Conservation (phyloP, 2,113 vertebrate species). For the Anoura caudifer region DNA sequence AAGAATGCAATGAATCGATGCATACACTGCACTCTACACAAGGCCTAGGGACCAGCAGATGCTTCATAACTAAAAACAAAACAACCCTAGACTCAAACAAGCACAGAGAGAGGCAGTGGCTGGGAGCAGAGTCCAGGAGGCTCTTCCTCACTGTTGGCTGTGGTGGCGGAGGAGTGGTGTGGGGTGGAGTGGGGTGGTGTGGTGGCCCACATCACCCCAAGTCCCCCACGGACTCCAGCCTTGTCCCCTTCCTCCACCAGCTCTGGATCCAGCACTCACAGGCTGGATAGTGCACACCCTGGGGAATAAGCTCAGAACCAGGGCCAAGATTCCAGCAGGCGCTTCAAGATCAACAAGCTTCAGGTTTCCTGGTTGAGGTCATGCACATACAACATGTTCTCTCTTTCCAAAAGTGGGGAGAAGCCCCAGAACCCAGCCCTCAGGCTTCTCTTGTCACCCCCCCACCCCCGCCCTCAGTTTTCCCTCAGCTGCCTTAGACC, state of each 20-base stretch:
- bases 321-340: slow-evolving; percentile 28
- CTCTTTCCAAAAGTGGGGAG: background rate
- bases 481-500: background rate
- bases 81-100: background rate
- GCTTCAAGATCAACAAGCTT: slow-evolving; percentile 53
- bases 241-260: background rate
- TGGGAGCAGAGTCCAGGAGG: background rate
- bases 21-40: accelerated
- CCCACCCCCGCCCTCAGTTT: background rate
- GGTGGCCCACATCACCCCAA: background rate
- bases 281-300: background rate
- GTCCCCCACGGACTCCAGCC: background rate
- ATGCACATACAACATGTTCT: slow-evolving; percentile 18
- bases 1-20: background rate
- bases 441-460: background rate
- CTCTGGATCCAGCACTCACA: background rate
- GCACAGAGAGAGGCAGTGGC: background rate
- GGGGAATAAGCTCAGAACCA: background rate
- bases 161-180: background rate
- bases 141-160: accelerated
- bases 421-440: background rate
- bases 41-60: background rate
- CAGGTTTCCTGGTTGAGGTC: slow-evolving; percentile 46
- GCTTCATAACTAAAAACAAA: background rate
- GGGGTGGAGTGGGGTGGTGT: too few species aligned